Conservation (phyloP, 2,797 vertebrate species). For the Molossus alvarezi region DNA sequence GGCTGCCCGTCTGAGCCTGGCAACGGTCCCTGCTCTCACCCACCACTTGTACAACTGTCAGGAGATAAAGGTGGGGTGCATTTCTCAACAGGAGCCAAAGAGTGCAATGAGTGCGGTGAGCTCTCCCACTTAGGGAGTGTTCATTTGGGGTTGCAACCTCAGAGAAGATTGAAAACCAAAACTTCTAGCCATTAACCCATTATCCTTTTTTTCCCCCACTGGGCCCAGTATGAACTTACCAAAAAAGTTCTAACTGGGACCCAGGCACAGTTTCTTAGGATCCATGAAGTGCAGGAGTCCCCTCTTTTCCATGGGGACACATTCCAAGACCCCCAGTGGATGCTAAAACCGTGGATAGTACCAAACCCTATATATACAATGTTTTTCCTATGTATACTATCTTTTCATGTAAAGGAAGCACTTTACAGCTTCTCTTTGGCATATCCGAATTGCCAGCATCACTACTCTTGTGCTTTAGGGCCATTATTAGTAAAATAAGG, state of each 20-base stretch:
- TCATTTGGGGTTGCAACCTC: not conserved
- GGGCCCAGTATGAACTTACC: not conserved
- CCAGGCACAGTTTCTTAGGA: not conserved
- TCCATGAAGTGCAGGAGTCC: not conserved
- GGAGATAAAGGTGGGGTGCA: not conserved
- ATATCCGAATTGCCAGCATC: not conserved
- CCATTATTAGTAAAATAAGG: not conserved
- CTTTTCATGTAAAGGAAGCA: not conserved
- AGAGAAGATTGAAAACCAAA: not conserved
- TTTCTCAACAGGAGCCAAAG: not conserved
- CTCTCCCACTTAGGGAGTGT: not conserved
- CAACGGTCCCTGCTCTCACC: not conserved
- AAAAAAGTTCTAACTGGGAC: not conserved
- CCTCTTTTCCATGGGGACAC: not conserved
- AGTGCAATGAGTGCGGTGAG: not conserved
- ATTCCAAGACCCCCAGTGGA: not conserved
- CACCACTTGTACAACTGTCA: not conserved
- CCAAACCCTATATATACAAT: not conserved
- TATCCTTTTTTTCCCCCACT: rapidly evolving
- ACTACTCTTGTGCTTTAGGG: not conserved
- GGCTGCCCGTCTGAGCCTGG: not conserved
- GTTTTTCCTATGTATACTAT: not conserved
- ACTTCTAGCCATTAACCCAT: not conserved
- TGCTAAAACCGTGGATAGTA: not conserved
- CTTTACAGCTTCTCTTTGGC: not conserved